These are phyloP conservation scores for Campoplex capitator DNA, from an alignment of 2,888 invertebrate species.

Conservation along the genomic window DNA sequence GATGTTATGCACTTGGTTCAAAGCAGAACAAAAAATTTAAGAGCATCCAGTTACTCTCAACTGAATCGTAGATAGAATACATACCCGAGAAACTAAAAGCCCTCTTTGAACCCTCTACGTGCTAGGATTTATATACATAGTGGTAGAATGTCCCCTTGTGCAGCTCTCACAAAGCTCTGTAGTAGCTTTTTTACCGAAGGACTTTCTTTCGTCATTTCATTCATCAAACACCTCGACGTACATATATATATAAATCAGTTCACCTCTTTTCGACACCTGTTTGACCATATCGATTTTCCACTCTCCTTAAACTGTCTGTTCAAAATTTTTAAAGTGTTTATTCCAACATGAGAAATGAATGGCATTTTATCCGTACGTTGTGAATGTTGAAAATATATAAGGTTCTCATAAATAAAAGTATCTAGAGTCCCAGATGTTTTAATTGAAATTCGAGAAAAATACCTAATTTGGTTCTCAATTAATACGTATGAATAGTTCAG, in stretches of 20 bases:
- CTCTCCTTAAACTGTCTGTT: not conserved
- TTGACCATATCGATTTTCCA: not conserved
- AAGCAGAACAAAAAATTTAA: slow-evolving; percentile 28
- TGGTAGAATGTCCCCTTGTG: slow-evolving; percentile 2
- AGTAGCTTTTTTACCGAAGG: slow-evolving; percentile 25
- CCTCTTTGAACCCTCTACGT: slow-evolving; percentile 20
- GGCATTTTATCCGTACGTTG: not conserved
- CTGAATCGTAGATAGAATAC: slow-evolving; percentile 28
- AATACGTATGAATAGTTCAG: not conserved
- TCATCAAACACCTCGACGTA: slow-evolving; percentile 36
- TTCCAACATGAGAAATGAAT: not conserved
- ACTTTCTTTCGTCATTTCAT: slow-evolving; percentile 55
- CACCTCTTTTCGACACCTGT: not conserved
- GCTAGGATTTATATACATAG: slow-evolving; percentile 3
- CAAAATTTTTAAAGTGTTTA: not conserved
- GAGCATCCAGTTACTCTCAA: slow-evolving; percentile 2
- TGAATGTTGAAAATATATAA: not conserved
- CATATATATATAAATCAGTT: not conserved
- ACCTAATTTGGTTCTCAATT: not conserved
- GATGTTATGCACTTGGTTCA: slow-evolving; percentile 44
- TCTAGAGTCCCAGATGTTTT: not conserved
- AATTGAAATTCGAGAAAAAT: not conserved
- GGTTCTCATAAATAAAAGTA: not conserved
- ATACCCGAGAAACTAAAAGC: slow-evolving; percentile 34
- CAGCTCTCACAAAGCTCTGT: slow-evolving; percentile 53